phyloP scores from a whole-genome alignment of 2,113 vertebrate species.

The Hypanus sabinus region DNA sequence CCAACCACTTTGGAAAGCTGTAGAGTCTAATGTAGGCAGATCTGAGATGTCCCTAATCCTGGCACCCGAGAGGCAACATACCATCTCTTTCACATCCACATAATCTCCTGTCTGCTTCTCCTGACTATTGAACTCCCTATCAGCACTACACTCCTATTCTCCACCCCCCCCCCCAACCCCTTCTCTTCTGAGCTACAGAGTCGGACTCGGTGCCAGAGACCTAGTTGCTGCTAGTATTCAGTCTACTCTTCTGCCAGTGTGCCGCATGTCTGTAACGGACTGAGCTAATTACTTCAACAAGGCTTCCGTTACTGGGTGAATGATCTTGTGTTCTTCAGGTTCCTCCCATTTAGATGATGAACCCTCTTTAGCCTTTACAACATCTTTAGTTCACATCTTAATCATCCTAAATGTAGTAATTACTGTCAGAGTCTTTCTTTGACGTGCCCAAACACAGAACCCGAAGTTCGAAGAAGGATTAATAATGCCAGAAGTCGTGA shows the following conservation, averaged over 20 bases:
- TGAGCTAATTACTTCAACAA: not conserved
- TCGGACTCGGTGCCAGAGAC: too few relatives aligned
- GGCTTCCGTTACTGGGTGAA: not conserved
- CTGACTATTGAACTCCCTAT: too few relatives aligned
- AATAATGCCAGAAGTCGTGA: not conserved
- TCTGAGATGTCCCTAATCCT: too few relatives aligned
- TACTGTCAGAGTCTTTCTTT: slow-evolving; percentile 3
- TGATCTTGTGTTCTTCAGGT: not conserved
- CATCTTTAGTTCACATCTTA: not conserved
- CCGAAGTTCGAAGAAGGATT: not conserved
- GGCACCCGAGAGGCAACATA: too few relatives aligned
- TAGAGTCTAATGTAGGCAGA: too few relatives aligned
- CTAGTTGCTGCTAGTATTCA: not conserved
- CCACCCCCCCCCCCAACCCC: too few relatives aligned
- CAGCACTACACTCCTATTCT: too few relatives aligned
- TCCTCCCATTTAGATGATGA: not conserved
- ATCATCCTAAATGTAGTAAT: not conserved
- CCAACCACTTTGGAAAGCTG: too few relatives aligned
- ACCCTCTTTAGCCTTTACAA: not conserved
- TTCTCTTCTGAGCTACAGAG: too few relatives aligned
- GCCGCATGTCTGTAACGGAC: not conserved
- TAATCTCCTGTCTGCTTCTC: too few relatives aligned
- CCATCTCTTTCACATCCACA: too few relatives aligned
- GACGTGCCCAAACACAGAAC: not conserved
- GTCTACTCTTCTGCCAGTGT: not conserved